phyloP scores from a whole-genome alignment of 2,113 vertebrate genomes.

The Hepsetus odoe region DNA sequence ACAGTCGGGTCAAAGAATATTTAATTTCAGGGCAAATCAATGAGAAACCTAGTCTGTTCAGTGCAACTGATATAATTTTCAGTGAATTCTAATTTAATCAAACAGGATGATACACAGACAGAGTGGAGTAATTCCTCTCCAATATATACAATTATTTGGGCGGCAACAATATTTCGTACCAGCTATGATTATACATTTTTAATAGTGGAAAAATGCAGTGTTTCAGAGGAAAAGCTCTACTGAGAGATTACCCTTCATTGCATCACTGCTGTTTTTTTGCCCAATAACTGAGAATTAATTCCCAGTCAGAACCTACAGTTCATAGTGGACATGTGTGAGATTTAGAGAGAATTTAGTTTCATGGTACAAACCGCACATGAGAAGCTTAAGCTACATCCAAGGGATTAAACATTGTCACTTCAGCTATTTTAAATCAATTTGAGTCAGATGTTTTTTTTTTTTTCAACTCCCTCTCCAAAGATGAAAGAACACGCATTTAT shows the following conservation, averaged over 20 bases:
- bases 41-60: conserved; percentile 22
- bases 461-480: too few species aligned
- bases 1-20: conserved; percentile 32
- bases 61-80: conserved; percentile 31
- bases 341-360: conserved; percentile 20
- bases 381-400: neutral
- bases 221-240: conserved; percentile 16
- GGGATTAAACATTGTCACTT: neutral
- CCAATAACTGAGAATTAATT: conserved; percentile 25
- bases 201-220: neutral
- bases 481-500: too few species aligned
- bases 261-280: conserved; percentile 37
- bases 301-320: conserved; percentile 18
- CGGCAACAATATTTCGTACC: conserved; percentile 16
- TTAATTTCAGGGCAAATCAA: conserved; percentile 46
- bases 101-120: conserved; percentile 4
- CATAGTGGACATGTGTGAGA: conserved; percentile 26
- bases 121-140: conserved; percentile 6
- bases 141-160: conserved; percentile 20
- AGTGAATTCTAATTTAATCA: conserved; percentile 40
- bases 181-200: conserved; percentile 24
- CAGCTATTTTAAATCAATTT: conserved; percentile 21
- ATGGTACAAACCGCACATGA: conserved; percentile 10
- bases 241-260: conserved; percentile 38
- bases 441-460: too few species aligned